Evolutionary conservation across 2,113 vertebrate species (phyloP), one percentile per base, ranked within the genome.

Genomic region (Psilopsiagon aymara): DNA sequence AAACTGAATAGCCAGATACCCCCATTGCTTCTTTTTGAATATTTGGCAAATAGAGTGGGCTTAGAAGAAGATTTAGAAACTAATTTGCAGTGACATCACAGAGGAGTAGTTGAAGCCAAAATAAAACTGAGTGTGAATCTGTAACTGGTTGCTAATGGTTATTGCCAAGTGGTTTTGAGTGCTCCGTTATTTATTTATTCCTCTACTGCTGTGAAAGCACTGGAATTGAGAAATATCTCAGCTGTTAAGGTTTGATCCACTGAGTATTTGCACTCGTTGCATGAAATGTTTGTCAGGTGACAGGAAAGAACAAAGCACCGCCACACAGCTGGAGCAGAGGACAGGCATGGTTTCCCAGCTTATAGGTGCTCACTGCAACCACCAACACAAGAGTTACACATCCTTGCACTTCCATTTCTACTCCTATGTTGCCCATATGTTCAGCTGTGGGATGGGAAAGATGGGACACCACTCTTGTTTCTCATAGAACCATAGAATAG

Each of bases 61-160:
- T 88, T 60, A 83, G 67, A 49, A 76, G 49, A 66, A 83, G 64
- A 90, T 83, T 88, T 93, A 86, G n/a, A 84, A 91, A 88, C 49
- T 51, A 44, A 78, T 76, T 87, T 91, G 89, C 86, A 62, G 7
- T 91, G 46, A 66, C 59, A 41, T 83, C 79, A n/a, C 53, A 84
- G 88, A 74, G 73, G 37, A 78, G 57, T 10, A 60, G 47, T 52
- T 6, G 2, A 60, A 94, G 60, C 46, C 55, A 77, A 92, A 83
- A 53, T 46, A 69, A 85, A 95, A 92, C 74, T 44, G 62, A 88
- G 57, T 80, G 53, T 33, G 19, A 71, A 49, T 86, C 69, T 12
- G 2, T 77, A 83, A 82, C 67, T 46, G 44, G n/a, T 81, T 95
- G 79, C 63, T 76, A 51, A 43, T 80, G 47, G 75, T 71, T 92